Evolutionary conservation across 2,888 invertebrate genomes (phyloP).

Genomic region (Oxytorus armatus): DNA sequence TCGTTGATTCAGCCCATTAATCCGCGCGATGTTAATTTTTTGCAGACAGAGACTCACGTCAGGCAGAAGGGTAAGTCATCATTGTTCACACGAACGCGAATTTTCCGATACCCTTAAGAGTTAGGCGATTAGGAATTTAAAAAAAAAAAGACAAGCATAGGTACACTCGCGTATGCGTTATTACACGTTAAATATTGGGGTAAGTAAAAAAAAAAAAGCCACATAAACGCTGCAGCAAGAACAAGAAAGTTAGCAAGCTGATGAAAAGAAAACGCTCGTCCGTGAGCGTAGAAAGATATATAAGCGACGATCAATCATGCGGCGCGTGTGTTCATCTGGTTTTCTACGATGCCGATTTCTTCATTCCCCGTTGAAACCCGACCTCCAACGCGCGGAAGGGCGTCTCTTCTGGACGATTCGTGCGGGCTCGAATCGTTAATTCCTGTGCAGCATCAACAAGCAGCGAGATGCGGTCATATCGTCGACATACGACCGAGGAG

Average conservation of each 20-base stretch:
- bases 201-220: conserved; percentile 53
- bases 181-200: conserved; percentile 42
- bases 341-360: too few species aligned
- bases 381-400: too few species aligned
- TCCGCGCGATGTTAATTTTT: conserved; percentile 58
- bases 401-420: too few species aligned
- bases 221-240: conserved; percentile 44
- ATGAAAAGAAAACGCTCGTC: conserved; percentile 28
- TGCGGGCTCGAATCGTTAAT: too few species aligned
- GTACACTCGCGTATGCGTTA: conserved; percentile 50
- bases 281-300: too few species aligned
- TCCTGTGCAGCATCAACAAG: too few species aligned
- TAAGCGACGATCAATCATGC: too few species aligned
- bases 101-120: conserved; percentile 35
- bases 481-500: too few species aligned
- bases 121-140: conserved; percentile 54
- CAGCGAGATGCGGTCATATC: too few species aligned
- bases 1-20: not conserved
- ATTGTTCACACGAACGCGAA: conserved; percentile 19
- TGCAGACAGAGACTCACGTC: conserved; percentile 82
- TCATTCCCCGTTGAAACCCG: too few species aligned
- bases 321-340: too few species aligned
- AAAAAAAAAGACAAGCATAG: conserved; percentile 44
- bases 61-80: conserved; percentile 82
- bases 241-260: conserved; percentile 28